phyloP scores from a whole-genome alignment of 2,113 vertebrate species.

The Anarhynchus alexandrinus region DNA sequence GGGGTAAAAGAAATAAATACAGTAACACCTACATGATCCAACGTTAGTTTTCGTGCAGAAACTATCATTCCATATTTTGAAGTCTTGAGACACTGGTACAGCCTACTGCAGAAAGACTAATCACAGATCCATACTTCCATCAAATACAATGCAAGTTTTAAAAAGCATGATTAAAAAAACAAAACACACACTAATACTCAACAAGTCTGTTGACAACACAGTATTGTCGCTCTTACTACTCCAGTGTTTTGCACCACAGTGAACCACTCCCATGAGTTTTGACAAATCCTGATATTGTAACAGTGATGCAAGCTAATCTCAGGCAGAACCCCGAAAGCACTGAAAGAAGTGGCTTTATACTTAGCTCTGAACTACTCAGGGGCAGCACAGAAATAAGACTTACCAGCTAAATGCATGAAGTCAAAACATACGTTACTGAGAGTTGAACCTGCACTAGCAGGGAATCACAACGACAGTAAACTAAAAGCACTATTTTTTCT shows the following conservation, averaged over 20 bases:
- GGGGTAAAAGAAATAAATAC: neutral
- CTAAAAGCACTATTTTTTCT: neutral
- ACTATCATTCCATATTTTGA: neutral
- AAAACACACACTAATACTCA: neutral
- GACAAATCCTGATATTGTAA: neutral
- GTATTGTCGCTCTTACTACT: neutral
- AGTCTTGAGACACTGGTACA: neutral
- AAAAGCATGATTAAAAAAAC: neutral
- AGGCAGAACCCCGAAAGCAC: neutral
- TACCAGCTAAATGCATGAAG: neutral
- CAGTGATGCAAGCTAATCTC: neutral
- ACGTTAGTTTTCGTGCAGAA: neutral
- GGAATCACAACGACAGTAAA: neutral
- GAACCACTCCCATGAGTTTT: neutral
- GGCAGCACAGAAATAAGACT: neutral
- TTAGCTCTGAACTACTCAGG: neutral
- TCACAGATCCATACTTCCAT: neutral
- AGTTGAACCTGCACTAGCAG: neutral
- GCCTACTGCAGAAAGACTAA: neutral
- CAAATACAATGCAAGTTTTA: neutral
- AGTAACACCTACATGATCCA: neutral
- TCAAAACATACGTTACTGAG: neutral
- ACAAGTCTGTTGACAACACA: neutral
- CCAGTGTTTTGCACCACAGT: neutral
- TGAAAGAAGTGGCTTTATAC: neutral